These are phyloP conservation scores for Automeris io DNA, from an alignment of 2,888 invertebrate genomes.

Conservation along the genomic window DNA sequence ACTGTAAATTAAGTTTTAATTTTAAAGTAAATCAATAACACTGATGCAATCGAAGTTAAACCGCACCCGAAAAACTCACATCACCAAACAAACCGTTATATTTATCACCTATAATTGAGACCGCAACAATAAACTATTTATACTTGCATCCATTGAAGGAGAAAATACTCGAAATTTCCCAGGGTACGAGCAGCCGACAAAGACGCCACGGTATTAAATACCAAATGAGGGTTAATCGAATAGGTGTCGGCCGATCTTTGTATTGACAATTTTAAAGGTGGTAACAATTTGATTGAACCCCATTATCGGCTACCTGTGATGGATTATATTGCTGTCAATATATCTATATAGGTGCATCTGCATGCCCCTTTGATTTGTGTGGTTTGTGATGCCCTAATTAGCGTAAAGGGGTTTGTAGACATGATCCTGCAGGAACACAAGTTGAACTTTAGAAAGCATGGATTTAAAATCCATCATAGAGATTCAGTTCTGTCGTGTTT, in stretches of 20 bases:
- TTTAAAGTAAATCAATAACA: neutral
- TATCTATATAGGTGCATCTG: neutral
- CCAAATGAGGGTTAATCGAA: slow-evolving; percentile 46
- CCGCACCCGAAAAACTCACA: slow-evolving; percentile 8
- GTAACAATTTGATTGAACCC: slow-evolving; percentile 43
- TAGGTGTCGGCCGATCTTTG: slow-evolving; percentile 32
- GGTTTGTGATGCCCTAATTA: too few species aligned
- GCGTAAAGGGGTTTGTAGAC: too few species aligned
- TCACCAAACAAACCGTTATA: slow-evolving; percentile 21
- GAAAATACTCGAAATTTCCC: slow-evolving; percentile 62
- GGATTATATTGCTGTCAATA: neutral
- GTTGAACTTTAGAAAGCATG: too few species aligned
- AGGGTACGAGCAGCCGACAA: slow-evolving; percentile 32
- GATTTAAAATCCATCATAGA: too few species aligned
- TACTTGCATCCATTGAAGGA: slow-evolving; percentile 50
- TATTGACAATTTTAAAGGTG: slow-evolving; percentile 37
- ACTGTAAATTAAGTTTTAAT: neutral
- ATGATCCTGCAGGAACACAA: too few species aligned
- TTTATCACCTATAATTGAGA: slow-evolving; percentile 36
- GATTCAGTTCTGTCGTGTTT: too few species aligned
- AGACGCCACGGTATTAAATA: slow-evolving; percentile 24
- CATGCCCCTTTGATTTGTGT: too few species aligned
- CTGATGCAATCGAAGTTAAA: slow-evolving; percentile 14
- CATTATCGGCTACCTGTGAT: slow-evolving; percentile 30
- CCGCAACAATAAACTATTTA: slow-evolving; percentile 57